phyloP scores from a whole-genome alignment of 2,113 vertebrate genomes.

The Pao palembangensis region DNA sequence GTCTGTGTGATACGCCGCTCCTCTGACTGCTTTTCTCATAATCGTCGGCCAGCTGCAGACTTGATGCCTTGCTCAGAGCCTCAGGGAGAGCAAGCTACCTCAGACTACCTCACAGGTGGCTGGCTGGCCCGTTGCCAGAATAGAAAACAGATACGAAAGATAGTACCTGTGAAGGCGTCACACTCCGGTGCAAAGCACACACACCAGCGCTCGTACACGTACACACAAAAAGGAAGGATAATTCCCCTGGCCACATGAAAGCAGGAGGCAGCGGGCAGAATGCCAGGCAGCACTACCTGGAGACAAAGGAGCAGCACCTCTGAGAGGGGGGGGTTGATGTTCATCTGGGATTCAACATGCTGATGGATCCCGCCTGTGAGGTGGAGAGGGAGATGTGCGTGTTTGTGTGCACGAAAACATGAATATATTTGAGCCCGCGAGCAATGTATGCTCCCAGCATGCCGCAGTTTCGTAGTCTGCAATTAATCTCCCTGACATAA shows the following conservation, averaged over 20 bases:
- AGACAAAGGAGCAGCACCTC: slow-evolving; percentile 79
- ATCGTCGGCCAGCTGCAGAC: slow-evolving; percentile 65
- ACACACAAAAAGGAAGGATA: slow-evolving; percentile 62
- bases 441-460: slow-evolving; percentile 64
- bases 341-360: slow-evolving; percentile 76
- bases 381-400: slow-evolving; percentile 33
- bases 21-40: slow-evolving; percentile 54
- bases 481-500: slow-evolving; percentile 80
- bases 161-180: slow-evolving; percentile 68
- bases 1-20: slow-evolving; percentile 53
- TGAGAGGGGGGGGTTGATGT: slow-evolving; percentile 66
- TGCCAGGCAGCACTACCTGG: slow-evolving; percentile 75
- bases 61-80: slow-evolving; percentile 58
- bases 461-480: slow-evolving; percentile 72
- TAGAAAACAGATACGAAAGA: slow-evolving; percentile 66
- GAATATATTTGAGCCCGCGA: slow-evolving; percentile 60
- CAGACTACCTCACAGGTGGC: slow-evolving; percentile 61
- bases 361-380: slow-evolving; percentile 75
- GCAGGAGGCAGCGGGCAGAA: slow-evolving; percentile 68
- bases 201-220: slow-evolving; percentile 40
- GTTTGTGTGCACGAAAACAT: slow-evolving; percentile 42
- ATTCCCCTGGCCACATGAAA: slow-evolving; percentile 84
- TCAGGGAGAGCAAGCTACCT: slow-evolving; percentile 37
- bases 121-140: slow-evolving; percentile 65
- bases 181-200: slow-evolving; percentile 54